Percentiles rank a stretch among this genome's conserved stretches.
Conservation (phyloP, 2,888 invertebrate species). For the Abrostola triplasia region DNA sequence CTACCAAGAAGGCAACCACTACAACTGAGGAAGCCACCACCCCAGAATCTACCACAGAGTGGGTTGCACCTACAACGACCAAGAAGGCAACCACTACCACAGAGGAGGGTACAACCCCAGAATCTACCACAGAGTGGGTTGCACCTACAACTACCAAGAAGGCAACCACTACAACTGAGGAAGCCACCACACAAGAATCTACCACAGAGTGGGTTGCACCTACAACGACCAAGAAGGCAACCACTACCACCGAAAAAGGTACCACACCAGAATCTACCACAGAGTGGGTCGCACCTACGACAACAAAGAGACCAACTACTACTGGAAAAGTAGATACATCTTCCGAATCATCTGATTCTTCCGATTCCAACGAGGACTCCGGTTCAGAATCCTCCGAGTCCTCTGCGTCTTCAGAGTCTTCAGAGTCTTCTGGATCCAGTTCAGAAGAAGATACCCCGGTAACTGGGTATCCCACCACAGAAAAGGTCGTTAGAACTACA, state of each 20-base stretch:
- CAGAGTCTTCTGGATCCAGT: not conserved
- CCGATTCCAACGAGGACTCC: not conserved
- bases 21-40: not conserved
- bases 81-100: not conserved
- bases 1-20: not conserved
- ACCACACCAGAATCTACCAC: not conserved
- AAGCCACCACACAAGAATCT: not conserved
- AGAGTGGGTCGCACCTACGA: not conserved
- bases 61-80: not conserved
- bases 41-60: not conserved
- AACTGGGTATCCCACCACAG: no score
- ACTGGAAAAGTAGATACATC: not conserved
- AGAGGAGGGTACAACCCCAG: not conserved
- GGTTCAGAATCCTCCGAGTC: not conserved
- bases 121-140: not conserved
- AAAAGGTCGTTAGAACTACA: not conserved
- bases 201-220: not conserved
- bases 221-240: not conserved
- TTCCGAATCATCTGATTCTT: not conserved
- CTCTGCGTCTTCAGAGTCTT: not conserved
- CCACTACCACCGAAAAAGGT: not conserved
- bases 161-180: not conserved
- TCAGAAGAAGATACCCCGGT: conserved; percentile 7
- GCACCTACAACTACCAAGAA: not conserved
- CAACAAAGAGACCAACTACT: not conserved